Conservation (phyloP, 2,113 vertebrate species). For the Melanerpes aurifrons region DNA sequence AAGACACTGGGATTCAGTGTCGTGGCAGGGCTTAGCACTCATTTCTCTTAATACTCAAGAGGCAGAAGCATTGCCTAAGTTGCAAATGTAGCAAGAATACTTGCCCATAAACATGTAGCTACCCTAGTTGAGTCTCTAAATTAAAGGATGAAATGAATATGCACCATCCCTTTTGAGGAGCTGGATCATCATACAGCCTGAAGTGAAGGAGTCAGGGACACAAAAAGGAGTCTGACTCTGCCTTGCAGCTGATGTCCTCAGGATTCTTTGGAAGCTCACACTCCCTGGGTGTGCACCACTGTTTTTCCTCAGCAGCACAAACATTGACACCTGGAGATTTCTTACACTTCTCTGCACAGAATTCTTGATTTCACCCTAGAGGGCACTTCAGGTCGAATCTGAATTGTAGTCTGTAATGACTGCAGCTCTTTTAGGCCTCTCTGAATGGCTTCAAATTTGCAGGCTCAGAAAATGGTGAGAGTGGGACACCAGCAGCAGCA, state of each 20-base stretch:
- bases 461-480: neutral
- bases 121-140: accelerated
- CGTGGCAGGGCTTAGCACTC: neutral
- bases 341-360: neutral
- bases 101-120: neutral
- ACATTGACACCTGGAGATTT: neutral
- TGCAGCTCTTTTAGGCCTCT: neutral
- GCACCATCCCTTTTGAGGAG: neutral
- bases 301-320: neutral
- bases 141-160: neutral
- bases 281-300: neutral
- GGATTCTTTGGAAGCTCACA: neutral
- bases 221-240: neutral
- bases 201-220: neutral
- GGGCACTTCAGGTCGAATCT: neutral
- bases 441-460: neutral
- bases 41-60: neutral
- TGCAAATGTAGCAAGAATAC: neutral
- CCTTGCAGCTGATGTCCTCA: neutral
- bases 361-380: neutral
- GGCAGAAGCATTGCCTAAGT: neutral
- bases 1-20: neutral
- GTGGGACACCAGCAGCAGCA: neutral
- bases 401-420: neutral
- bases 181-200: neutral